phyloP scores from a whole-genome alignment of 1,140 invertebrate genomes.

The Dendrolimus kikuchii region DNA sequence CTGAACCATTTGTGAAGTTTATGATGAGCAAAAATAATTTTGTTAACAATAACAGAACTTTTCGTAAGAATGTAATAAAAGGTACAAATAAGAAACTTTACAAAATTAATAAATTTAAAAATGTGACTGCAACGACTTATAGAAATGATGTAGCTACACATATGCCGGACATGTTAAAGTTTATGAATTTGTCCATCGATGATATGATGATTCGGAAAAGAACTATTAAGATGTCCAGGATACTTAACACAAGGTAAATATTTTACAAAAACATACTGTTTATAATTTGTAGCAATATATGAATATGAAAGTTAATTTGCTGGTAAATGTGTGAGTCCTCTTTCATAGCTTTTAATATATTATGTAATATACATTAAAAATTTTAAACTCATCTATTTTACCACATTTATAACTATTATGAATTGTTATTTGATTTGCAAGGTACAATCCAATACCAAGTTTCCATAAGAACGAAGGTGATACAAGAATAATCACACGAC shows the following conservation, averaged over 20 bases:
- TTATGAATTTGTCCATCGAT: slow-evolving; percentile 1
- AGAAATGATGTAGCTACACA: slow-evolving; percentile 3
- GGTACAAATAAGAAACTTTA: not conserved
- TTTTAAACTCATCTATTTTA: no score
- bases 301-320: no score
- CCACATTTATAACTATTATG: no score
- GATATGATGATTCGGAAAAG: slow-evolving; percentile 11
- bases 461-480: slow-evolving; percentile 18
- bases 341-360: no score
- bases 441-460: slow-evolving; percentile 11
- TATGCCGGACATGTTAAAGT: slow-evolving; percentile 1
- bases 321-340: no score
- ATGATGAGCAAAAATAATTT: no score
- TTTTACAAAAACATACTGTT: no score
- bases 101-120: not conserved
- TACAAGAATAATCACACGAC: slow-evolving; percentile 15
- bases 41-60: no score
- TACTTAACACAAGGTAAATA: no score
- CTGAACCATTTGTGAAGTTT: no score
- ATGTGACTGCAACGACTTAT: not conserved
- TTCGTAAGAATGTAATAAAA: not conserved
- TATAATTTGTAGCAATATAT: no score
- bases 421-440: not conserved
- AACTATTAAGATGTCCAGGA: not conserved
- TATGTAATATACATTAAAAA: no score